phyloP scores from a whole-genome alignment of 92 coral and sea anemone genomes.

The Meandrina meandrites region DNA sequence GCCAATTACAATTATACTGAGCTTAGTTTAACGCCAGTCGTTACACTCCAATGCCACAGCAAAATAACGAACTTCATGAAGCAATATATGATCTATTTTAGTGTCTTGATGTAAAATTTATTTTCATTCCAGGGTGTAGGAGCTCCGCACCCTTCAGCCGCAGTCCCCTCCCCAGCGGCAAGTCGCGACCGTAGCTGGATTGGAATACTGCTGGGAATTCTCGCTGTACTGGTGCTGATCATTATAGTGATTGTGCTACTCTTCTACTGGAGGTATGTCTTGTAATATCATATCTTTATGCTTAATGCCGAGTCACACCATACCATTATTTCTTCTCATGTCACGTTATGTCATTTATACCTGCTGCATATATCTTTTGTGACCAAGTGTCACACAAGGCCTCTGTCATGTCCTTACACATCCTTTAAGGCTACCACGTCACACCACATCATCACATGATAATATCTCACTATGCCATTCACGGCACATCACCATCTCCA shows the following conservation, averaged over 20 bases:
- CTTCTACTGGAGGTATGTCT: slow-evolving; percentile 38
- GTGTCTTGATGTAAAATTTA: neutral
- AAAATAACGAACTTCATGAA: neutral
- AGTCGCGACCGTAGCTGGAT: slow-evolving; percentile 38
- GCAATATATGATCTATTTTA: neutral
- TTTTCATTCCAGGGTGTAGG: slow-evolving; percentile 18
- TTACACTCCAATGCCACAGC: neutral
- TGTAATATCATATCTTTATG: neutral
- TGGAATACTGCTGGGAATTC: slow-evolving; percentile 34
- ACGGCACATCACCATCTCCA: too few relatives aligned
- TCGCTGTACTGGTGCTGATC: slow-evolving; percentile 24
- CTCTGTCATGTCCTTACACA: too few relatives aligned
- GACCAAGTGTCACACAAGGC: too few relatives aligned
- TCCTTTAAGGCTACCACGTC: too few relatives aligned
- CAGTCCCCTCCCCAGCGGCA: slow-evolving; percentile 34
- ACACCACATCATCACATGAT: too few relatives aligned
- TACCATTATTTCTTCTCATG: neutral
- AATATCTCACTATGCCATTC: too few relatives aligned
- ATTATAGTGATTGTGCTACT: slow-evolving; percentile 16
- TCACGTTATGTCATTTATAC: too few relatives aligned
- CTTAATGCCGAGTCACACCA: neutral
- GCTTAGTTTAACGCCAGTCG: too few relatives aligned
- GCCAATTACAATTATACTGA: too few relatives aligned
- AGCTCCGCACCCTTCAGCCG: slow-evolving; percentile 36
- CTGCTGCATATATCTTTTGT: too few relatives aligned